Percentiles rank a stretch among this genome's conserved stretches.
phyloP scores from a whole-genome alignment of 1,140 invertebrate genomes.

The Drosophila guanche region DNA sequence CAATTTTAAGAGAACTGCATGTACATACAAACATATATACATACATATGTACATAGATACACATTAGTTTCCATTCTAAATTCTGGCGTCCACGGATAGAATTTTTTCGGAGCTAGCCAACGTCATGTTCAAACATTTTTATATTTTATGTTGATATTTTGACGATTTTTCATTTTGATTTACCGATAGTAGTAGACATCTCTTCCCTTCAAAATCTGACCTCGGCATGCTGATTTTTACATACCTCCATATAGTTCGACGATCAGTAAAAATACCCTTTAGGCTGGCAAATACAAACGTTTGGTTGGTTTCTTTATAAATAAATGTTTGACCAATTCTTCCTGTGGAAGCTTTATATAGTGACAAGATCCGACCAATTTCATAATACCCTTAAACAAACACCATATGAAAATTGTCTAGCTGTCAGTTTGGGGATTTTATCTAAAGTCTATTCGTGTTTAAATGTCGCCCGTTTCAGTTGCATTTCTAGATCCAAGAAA shows the following conservation, averaged over 20 bases:
- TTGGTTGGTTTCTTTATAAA: too few relatives aligned
- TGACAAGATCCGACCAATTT: too few relatives aligned
- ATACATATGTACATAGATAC: too few relatives aligned
- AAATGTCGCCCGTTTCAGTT: constrained; percentile 48
- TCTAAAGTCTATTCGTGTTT: constrained; percentile 23
- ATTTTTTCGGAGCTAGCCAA: constrained; percentile 20
- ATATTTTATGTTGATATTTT: constrained; percentile 62
- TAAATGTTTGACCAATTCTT: too few relatives aligned
- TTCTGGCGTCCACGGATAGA: constrained; percentile 12
- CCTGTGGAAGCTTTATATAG: too few relatives aligned
- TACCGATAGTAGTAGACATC: constrained; percentile 1
- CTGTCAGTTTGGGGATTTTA: constrained; percentile 1
- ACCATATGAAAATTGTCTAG: too few relatives aligned
- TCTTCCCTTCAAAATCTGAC: too few relatives aligned
- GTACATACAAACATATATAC: constrained; percentile 5
- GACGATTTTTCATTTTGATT: constrained; percentile 56
- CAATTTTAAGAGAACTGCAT: constrained; percentile 35
- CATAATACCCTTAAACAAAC: too few relatives aligned
- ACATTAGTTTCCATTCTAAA: constrained; percentile 1
- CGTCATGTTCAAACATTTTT: constrained; percentile 50
- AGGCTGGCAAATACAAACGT: too few relatives aligned
- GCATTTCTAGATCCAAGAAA: constrained; percentile 63
- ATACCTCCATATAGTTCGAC: too few relatives aligned
- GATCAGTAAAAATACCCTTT: too few relatives aligned
- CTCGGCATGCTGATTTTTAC: too few relatives aligned